Percentiles rank a stretch among this genome's conserved stretches.
Evolutionary conservation across 2,113 vertebrate species (phyloP).

Genomic region (Donacobius atricapilla): DNA sequence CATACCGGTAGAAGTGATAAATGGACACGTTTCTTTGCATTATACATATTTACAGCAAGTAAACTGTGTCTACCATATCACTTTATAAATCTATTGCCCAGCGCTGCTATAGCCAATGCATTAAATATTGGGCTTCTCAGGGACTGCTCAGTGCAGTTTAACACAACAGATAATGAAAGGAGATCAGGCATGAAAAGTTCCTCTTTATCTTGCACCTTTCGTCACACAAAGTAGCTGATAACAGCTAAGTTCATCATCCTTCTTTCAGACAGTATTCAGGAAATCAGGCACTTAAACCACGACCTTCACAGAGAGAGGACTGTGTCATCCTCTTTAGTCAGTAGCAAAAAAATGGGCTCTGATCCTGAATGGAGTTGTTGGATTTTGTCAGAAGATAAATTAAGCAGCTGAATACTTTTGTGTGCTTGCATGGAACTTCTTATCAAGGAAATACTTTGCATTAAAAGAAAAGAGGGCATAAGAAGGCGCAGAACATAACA

Average conservation of each 20-base stretch:
- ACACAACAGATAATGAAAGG: slow-evolving; percentile 3
- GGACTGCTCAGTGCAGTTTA: not conserved
- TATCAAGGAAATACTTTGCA: not conserved
- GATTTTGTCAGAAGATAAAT: slow-evolving; percentile 1
- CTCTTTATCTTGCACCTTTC: slow-evolving; percentile 28
- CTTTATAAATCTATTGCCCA: not conserved
- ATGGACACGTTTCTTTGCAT: not conserved
- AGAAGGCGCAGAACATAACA: not conserved
- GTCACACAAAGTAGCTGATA: slow-evolving; percentile 1
- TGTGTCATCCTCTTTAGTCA: not conserved
- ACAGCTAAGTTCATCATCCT: slow-evolving; percentile 33
- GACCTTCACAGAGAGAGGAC: slow-evolving; percentile 6
- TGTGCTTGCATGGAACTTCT: not conserved
- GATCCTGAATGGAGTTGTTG: not conserved
- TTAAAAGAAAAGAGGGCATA: not conserved
- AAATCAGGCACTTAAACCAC: slow-evolving; percentile 21
- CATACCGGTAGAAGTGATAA: not conserved
- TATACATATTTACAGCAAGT: slow-evolving; percentile 48
- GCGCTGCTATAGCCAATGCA: not conserved
- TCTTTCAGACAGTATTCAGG: slow-evolving; percentile 7
- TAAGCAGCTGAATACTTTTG: not conserved
- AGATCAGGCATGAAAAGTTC: slow-evolving; percentile 13
- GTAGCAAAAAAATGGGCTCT: not conserved
- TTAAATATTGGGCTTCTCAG: not conserved
- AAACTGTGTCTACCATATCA: not conserved